Evolutionary conservation across 2,888 invertebrate genomes (phyloP).

Genomic region (Aphidoletes aphidimyza): DNA sequence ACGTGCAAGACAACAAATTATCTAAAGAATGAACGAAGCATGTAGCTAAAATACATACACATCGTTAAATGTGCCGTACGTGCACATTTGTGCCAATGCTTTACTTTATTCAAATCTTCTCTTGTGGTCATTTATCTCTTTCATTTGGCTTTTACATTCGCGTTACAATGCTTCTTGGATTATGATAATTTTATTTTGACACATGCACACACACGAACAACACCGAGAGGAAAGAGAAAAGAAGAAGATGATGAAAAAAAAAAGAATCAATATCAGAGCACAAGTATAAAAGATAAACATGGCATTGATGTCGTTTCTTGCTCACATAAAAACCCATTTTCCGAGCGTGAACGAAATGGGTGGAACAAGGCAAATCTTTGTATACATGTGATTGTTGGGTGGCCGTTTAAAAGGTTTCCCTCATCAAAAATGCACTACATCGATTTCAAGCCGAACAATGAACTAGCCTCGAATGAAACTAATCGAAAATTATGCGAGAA

Average conservation of each 20-base stretch:
- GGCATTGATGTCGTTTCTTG: background rate
- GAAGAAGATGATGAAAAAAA: background rate
- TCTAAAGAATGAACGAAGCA: background rate
- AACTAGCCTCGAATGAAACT: background rate
- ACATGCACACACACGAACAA: background rate
- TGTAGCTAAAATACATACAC: constrained; percentile 7
- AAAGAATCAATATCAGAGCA: constrained; percentile 4
- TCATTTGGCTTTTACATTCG: background rate
- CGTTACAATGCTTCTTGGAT: constrained; percentile 38
- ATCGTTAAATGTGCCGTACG: constrained; percentile 2
- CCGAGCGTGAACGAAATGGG: background rate
- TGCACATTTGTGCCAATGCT: background rate
- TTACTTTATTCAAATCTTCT: constrained; percentile 31
- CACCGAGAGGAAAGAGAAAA: background rate
- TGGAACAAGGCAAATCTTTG: background rate
- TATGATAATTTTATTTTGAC: constrained; percentile 48
- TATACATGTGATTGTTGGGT: background rate
- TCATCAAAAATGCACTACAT: constrained; percentile 51
- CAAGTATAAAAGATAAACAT: background rate
- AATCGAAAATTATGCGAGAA: background rate
- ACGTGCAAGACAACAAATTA: constrained; percentile 37
- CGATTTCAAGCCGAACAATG: background rate
- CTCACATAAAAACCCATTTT: background rate
- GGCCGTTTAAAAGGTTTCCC: background rate
- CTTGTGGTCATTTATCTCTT: constrained; percentile 46